phyloP scores from a whole-genome alignment of 2,797 vertebrate genomes.

The Lagocephalus sceleratus region DNA sequence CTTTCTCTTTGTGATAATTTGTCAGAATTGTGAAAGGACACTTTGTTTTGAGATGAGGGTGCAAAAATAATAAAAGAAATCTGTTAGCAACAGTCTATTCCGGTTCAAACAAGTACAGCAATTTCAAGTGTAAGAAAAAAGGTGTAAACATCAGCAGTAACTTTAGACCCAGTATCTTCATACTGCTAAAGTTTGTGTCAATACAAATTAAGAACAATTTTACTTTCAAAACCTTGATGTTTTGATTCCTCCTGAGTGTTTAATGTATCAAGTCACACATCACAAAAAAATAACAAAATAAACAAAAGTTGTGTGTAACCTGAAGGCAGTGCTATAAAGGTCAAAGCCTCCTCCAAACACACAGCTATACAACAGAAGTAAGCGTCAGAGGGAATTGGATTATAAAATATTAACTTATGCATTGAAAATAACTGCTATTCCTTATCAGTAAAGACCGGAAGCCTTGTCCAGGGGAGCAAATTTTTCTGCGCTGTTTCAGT shows the following conservation, averaged over 20 bases:
- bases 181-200: too few relatives aligned
- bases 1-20: too few relatives aligned
- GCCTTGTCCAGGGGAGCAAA: not conserved
- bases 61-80: too few relatives aligned
- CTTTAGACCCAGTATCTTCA: too few relatives aligned
- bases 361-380: not conserved
- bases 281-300: too few relatives aligned
- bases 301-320: not conserved
- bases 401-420: constrained; percentile 16
- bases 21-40: too few relatives aligned
- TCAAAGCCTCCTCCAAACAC: constrained; percentile 14
- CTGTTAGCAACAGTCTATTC: too few relatives aligned
- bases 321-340: constrained; percentile 13
- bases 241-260: constrained; percentile 9
- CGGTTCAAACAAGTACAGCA: too few relatives aligned
- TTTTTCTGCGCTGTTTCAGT: not conserved
- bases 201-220: not conserved
- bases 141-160: too few relatives aligned
- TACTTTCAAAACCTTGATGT: not conserved
- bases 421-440: constrained; percentile 17
- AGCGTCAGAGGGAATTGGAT: constrained; percentile 3
- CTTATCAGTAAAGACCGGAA: constrained; percentile 1
- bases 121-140: too few relatives aligned
- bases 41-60: too few relatives aligned
- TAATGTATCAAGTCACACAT: constrained; percentile 8